Base-by-base conservation (phyloP, 2,888 invertebrate species). In the Arge pagana region DNA sequence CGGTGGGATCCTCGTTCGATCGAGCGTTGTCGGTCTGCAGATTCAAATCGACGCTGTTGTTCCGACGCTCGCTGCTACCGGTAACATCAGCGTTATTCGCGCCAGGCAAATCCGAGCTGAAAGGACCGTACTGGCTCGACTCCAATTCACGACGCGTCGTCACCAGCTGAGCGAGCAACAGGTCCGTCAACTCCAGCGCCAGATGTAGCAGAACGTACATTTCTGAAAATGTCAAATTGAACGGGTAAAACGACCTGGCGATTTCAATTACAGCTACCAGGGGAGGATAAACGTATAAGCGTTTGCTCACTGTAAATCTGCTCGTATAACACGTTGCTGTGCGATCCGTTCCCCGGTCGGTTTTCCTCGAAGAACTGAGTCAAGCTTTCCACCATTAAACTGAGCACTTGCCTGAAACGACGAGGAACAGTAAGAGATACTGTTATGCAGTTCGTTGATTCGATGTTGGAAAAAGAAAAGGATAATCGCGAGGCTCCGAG, bases 361-460 rank as follows among this genome's bases (percentile, higher is more conserved):
- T 76, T 73, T 52, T 77, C 76, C 59, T 80, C 79, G 49, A 81
- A 76, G 59, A 80, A 80, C 51, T 77, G 71, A 6, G 77, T 79
- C 56, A 82, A 66, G 26, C 75, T 75, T 53, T 80, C 78, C 3
- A 81, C 77, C 63, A 80, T 79, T 3, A 74, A 63, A 42, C 76
- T 76, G 24, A 82, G 65, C 4, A 77, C 76, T 59, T 78, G 74
- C 52, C 81, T 71, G 30, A 65, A 65, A 62, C 23, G 18, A 11
- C 26, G 18, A 41, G 19, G 5, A 41, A 4, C 6, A n/a, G n/a
- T n/a, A n/a, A n/a, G n/a, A n/a, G n/a, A n/a, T 15, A 30, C 51
- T 31, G n/a, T n/a, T n/a, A n/a, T n/a, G n/a, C n/a, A n/a, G n/a
- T n/a, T n/a, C n/a, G n/a, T n/a, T n/a, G n/a, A n/a, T n/a, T n/a